Base-by-base conservation (phyloP, 2,113 vertebrate species). In the Odocoileus virginianus region DNA sequence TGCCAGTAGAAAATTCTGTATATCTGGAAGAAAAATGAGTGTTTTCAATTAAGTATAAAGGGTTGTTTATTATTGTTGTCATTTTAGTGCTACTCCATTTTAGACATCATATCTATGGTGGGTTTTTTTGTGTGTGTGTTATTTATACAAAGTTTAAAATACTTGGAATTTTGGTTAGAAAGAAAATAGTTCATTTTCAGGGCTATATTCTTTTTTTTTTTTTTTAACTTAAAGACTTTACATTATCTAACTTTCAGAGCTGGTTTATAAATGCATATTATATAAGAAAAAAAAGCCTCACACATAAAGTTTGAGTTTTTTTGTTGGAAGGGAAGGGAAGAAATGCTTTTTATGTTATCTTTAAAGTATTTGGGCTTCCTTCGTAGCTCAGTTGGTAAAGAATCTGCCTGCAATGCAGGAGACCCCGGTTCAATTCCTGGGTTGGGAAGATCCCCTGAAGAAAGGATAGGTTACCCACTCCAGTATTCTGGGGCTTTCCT, bases 41-140 rank as follows among this genome's bases (percentile, higher is more conserved):
- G 60, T 83, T 88, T 97, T 79, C 67, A 97, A 33, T 78, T 67
- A 57, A 94, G 40, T 87, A 79, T 58, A 79, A 96, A 58, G 33
- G 8, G 21, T 64, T 50, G 25, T 85, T 85, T 47, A 10, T 95
- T 96, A 36, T 79, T 89, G 76, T 97, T 91, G 92, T 96, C 6
- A 2, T 85, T 95, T 98, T 97, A 98, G 71, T 98, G 97, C 94
- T 95, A 89, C 84, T 98, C 6, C 87, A 67, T 95, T 95, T 96
- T 97, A 92, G 90, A 89, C 10, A 25, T 55, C 96, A 50, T n/a
- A 36, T 96, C 94, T 96, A 71, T 60, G n/a, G 45, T 52, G 3
- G 81, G 8, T 1, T 19, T 57, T 50, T 81, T 91, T 98, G 55
- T 97, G 2, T 97, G 67, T 36, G 5, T 3, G 15, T 97, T 95